phyloP scores from a whole-genome alignment of 2,113 vertebrate genomes.

The Uria aalge region DNA sequence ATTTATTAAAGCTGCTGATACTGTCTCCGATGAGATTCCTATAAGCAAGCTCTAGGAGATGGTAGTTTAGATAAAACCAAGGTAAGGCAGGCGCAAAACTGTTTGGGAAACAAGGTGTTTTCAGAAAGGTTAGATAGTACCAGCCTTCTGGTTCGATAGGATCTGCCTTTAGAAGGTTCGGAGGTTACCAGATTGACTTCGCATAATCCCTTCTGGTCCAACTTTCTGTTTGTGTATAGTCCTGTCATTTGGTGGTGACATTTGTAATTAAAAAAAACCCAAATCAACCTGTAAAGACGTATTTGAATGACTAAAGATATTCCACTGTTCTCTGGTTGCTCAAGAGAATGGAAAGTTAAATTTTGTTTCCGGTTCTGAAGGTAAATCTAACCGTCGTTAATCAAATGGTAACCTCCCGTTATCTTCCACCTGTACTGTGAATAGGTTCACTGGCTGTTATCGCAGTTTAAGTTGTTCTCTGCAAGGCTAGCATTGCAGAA shows the following conservation, averaged over 20 bases:
- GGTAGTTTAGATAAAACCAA: conserved; percentile 10
- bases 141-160: neutral
- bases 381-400: neutral
- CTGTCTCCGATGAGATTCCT: neutral
- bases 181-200: neutral
- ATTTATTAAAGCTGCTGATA: neutral
- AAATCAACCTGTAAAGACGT: too few species aligned
- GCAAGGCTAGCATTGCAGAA: neutral
- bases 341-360: neutral
- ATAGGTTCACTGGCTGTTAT: neutral
- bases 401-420: neutral
- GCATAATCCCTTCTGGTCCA: neutral
- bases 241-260: neutral
- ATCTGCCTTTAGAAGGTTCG: neutral
- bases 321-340: neutral
- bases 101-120: neutral
- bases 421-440: neutral
- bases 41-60: neutral
- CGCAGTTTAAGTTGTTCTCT: neutral
- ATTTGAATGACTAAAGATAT: neutral
- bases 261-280: neutral
- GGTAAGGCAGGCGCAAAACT: neutral
- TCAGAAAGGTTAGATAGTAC: conserved; percentile 43
- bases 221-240: neutral
- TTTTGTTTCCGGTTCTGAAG: neutral